phyloP scores from a whole-genome alignment of 2,797 vertebrate species.

The Scomberomorus guttatus region DNA sequence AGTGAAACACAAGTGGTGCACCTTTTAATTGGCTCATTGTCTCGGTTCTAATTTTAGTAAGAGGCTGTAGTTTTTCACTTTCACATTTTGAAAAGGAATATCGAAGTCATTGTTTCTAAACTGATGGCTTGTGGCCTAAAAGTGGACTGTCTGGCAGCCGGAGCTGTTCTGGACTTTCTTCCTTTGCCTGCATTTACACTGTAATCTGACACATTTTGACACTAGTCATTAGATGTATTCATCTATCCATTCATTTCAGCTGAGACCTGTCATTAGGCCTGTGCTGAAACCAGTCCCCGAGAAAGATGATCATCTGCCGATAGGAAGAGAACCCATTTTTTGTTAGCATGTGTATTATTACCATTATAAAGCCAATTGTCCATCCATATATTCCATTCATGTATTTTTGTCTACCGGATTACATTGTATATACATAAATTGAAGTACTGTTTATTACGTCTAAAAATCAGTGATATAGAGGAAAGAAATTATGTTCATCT shows the following conservation, averaged over 20 bases:
- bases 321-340: no score
- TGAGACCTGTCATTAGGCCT: neutral
- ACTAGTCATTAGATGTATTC: neutral
- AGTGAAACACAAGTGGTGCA: slow-evolving; percentile 40
- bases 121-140: neutral
- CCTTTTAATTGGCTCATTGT: slow-evolving; percentile 70
- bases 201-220: neutral
- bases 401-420: neutral
- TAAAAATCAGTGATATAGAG: neutral
- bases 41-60: slow-evolving; percentile 34
- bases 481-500: neutral
- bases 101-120: neutral
- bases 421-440: neutral
- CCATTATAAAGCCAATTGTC: neutral
- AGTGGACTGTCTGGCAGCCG: neutral
- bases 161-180: neutral
- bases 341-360: neutral
- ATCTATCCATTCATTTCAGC: neutral
- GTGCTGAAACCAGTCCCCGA: no score
- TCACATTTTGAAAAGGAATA: slow-evolving; percentile 1
- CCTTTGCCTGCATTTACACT: neutral
- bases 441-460: neutral
- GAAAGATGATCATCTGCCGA: no score
- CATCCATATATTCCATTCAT: no score
- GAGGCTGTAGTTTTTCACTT: slow-evolving; percentile 3